Evolutionary conservation across 2,888 invertebrate species (phyloP).

Genomic region (Apodemia mormo): DNA sequence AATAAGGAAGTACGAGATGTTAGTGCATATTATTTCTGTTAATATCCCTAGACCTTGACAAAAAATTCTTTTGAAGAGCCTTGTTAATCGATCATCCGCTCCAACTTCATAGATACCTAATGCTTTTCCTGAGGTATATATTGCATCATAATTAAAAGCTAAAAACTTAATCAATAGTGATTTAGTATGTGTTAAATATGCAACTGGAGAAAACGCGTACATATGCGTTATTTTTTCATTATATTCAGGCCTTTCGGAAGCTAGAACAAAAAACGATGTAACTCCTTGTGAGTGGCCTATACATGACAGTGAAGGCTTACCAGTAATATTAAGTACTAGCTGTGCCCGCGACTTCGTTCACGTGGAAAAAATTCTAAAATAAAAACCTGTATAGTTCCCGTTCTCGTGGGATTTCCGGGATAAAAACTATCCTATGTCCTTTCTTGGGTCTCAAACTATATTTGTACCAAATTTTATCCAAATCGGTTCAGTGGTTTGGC

Average conservation of each 20-base stretch:
- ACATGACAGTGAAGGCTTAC: constrained; percentile 61
- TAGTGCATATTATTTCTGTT: constrained; percentile 79
- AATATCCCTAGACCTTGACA: constrained; percentile 65
- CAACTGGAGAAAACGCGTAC: constrained; percentile 82
- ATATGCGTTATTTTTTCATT: constrained; percentile 78
- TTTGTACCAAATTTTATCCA: too few species aligned
- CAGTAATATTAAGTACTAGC: constrained; percentile 53
- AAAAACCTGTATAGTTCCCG: too few species aligned
- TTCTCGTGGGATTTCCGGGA: too few species aligned
- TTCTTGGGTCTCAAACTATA: too few species aligned
- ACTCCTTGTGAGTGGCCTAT: constrained; percentile 64
- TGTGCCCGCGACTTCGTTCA: too few species aligned
- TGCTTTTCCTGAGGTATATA: constrained; percentile 47
- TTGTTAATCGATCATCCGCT: constrained; percentile 79
- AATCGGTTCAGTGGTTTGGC: too few species aligned
- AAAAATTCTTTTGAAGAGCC: constrained; percentile 59
- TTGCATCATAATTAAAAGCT: constrained; percentile 47
- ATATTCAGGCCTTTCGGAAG: constrained; percentile 63
- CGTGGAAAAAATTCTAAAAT: too few species aligned
- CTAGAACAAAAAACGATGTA: constrained; percentile 63
- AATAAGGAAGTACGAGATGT: constrained; percentile 80
- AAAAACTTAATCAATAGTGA: constrained; percentile 57
- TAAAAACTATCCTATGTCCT: too few species aligned
- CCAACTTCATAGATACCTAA: constrained; percentile 84
- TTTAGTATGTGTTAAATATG: constrained; percentile 66